Conservation (phyloP, 2,888 invertebrate genomes). For the Hecatera dysodea region DNA sequence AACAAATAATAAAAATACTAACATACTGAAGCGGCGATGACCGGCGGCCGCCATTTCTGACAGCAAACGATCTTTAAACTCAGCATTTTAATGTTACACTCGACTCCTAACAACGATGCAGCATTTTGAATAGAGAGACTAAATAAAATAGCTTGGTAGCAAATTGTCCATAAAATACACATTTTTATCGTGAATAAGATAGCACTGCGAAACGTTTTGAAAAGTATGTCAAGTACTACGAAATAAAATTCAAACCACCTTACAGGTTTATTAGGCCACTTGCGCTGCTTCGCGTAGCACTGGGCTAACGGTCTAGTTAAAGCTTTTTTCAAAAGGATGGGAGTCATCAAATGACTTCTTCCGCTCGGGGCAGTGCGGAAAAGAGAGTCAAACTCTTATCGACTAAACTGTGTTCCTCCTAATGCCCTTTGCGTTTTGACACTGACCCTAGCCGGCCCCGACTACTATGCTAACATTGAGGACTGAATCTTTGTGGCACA, state of each 20-base stretch:
- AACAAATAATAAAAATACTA: conserved; percentile 39
- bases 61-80: conserved; percentile 29
- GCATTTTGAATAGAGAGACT: conserved; percentile 37
- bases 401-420: too few relatives aligned
- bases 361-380: too few relatives aligned
- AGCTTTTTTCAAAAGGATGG: too few relatives aligned
- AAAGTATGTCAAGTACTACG: not conserved
- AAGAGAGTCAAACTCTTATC: too few relatives aligned
- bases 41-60: conserved; percentile 26
- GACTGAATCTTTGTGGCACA: too few relatives aligned
- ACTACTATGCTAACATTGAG: too few relatives aligned
- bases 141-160: conserved; percentile 4
- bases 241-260: not conserved
- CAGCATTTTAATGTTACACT: conserved; percentile 39
- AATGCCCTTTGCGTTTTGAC: too few relatives aligned
- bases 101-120: conserved; percentile 8
- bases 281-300: too few relatives aligned
- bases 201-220: not conserved
- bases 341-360: too few relatives aligned
- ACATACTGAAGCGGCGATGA: conserved; percentile 16
- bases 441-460: too few relatives aligned
- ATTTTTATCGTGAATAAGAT: conserved; percentile 4
- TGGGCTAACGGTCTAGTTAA: too few relatives aligned
- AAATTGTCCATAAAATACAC: not conserved
- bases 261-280: not conserved